Base-by-base conservation (phyloP, 2,888 invertebrate genomes). In the Scaptodrosophila latifasciaeformis region DNA sequence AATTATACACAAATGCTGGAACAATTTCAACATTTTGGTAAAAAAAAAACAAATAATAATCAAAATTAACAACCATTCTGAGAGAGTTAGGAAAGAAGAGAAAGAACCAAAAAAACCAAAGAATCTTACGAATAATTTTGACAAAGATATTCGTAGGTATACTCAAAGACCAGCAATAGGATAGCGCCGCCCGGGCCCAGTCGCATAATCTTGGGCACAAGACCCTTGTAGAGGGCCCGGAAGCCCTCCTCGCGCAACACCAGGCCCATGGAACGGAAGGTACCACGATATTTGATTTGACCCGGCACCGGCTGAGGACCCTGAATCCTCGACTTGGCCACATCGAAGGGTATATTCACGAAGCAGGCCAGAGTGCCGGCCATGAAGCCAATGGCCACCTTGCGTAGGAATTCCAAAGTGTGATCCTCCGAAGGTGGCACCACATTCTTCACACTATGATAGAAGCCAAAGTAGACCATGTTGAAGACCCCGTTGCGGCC, bases 101-200 rank as follows among this genome's bases (percentile, higher is more conserved):
- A n/a, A n/a, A n/a, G n/a, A n/a, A n/a, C n/a, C n/a, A n/a, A 18
- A 3, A 2, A 13, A 3, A 17, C 2, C 40, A 40, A 17, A 7
- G 13, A 30, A 13, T 3, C 17, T 48, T 67, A 82, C 9, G 62
- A 74, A 72, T 89, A 90, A 55, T 82, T 86, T 18, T 81, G 57
- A 53, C 91, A 90, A 76, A 97, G 88, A 85, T 89, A 94, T 49
- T 91, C 88, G 83, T 95, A 94, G 54, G 93, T 91, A 77, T 95
- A 92, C 82, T 97, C 97, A 78, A 95, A 97, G 7, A 96, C 95
- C 5, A 97, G 91, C 65, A 97, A 87, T 96, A 97, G 96, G 52
- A 97, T 96, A 1, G 96, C 97, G 15, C 97, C 97, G 42, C 96
- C 96, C 1, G 97, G 97, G 18, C 97, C 97, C 52, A 97, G 87